Evolutionary conservation across 2,888 invertebrate species (phyloP).

Genomic region (Onchidella celtica): DNA sequence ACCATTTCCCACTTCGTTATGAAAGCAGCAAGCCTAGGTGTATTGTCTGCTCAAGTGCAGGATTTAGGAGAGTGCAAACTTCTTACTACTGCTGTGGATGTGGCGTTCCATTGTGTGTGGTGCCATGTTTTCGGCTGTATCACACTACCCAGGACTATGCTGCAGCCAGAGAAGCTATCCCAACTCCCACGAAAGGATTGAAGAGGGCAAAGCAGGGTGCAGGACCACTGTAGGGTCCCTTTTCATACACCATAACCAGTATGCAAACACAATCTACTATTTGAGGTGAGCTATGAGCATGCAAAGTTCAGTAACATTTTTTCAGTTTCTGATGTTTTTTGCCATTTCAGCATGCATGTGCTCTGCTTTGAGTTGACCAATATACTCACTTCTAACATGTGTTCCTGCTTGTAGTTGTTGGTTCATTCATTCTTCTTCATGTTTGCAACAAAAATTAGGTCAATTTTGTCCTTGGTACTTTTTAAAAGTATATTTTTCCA

Average conservation of each 20-base stretch:
- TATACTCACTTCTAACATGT: not conserved
- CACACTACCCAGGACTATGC: not conserved
- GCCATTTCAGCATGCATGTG: not conserved
- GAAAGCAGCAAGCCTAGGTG: conserved; percentile 11
- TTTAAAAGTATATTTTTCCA: not conserved
- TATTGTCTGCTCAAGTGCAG: conserved; percentile 12
- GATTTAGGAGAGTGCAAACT: not conserved
- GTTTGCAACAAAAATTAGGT: not conserved
- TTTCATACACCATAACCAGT: not conserved
- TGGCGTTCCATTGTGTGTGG: not conserved
- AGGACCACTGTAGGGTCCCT: not conserved
- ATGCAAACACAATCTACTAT: not conserved
- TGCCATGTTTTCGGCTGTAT: not conserved
- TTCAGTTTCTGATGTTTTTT: not conserved
- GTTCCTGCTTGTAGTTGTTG: not conserved
- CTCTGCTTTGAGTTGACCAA: not conserved
- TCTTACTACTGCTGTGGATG: not conserved
- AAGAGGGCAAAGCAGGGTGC: conserved; percentile 8
- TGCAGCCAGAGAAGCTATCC: not conserved
- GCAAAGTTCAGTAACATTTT: conserved; percentile 2
- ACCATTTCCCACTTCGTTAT: not conserved
- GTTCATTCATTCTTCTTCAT: not conserved
- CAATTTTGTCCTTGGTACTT: not conserved
- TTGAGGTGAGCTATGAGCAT: not conserved
- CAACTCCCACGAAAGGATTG: not conserved